phyloP scores from a whole-genome alignment of 1,140 invertebrate species.

The Bradysia coprophila region DNA sequence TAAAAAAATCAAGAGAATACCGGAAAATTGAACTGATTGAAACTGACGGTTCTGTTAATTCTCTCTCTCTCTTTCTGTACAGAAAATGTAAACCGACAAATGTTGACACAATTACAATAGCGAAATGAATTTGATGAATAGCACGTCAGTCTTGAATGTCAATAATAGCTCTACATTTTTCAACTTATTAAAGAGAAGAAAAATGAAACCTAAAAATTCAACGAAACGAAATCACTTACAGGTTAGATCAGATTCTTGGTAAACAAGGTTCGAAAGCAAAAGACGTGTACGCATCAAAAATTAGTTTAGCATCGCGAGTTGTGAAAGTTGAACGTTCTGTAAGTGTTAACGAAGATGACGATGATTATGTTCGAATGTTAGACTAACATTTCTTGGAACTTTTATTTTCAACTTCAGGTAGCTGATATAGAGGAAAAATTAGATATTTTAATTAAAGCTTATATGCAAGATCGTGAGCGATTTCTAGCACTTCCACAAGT shows the following conservation, averaged over 20 bases:
- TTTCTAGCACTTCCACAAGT: constrained; percentile 30
- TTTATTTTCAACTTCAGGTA: constrained; percentile 38
- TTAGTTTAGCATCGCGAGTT: constrained; percentile 77
- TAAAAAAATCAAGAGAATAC: no score
- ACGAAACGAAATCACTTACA: constrained; percentile 23
- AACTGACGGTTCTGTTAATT: no score
- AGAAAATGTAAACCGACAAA: no score
- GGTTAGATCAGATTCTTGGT: constrained; percentile 86
- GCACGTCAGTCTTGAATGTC: no score
- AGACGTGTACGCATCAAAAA: constrained; percentile 86
- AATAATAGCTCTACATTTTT: no score
- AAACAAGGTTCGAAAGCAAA: constrained; percentile 84
- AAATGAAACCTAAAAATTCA: background rate
- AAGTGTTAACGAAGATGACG: constrained; percentile 13
- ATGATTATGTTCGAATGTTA: no score
- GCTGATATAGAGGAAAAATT: constrained; percentile 87
- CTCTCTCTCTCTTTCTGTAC: no score
- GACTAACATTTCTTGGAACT: no score
- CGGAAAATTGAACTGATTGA: no score
- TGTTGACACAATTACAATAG: no score
- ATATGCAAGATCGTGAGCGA: constrained; percentile 70
- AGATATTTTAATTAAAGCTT: constrained; percentile 82
- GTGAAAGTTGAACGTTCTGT: constrained; percentile 93
- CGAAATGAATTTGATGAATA: no score
- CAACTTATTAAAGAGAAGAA: no score